Conservation (phyloP, 2,888 invertebrate species). For the Cotesia congregata region DNA sequence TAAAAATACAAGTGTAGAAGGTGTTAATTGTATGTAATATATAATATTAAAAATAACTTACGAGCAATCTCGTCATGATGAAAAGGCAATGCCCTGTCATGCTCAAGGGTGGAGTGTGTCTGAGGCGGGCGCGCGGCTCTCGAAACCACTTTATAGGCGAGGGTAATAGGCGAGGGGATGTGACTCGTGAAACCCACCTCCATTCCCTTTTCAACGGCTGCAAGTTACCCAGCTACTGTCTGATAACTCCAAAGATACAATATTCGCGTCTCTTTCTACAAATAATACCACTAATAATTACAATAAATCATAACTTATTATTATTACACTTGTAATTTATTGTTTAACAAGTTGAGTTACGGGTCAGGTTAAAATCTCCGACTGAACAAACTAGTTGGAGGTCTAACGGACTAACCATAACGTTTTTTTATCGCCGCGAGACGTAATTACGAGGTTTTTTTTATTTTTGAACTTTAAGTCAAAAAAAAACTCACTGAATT, state of each 20-base stretch:
- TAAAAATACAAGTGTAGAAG: background rate
- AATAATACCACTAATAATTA: constrained; percentile 1
- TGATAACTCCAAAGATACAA: background rate
- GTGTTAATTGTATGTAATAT: background rate
- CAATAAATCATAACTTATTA: background rate
- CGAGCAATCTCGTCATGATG: constrained; percentile 52
- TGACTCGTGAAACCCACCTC: constrained; percentile 51
- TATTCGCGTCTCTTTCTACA: background rate
- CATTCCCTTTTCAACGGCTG: constrained; percentile 39
- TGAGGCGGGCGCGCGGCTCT: constrained; percentile 67
- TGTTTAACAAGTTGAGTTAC: background rate
- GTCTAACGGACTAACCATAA: background rate
- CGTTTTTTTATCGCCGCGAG: background rate
- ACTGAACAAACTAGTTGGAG: no score
- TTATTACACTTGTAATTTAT: background rate
- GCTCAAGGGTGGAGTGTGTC: constrained; percentile 67
- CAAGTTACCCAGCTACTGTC: constrained; percentile 1
- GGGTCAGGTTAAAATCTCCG: no score
- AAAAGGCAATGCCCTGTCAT: constrained; percentile 53
- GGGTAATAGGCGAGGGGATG: constrained; percentile 58
- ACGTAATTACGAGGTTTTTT: background rate
- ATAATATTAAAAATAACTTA: constrained; percentile 42
- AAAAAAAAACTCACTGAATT: background rate
- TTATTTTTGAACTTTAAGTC: background rate
- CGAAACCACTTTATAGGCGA: constrained; percentile 67